Percentiles rank a stretch among this genome's conserved stretches.
Evolutionary conservation across 2,888 invertebrate species (phyloP).

Genomic region (Brachyptera risi): DNA sequence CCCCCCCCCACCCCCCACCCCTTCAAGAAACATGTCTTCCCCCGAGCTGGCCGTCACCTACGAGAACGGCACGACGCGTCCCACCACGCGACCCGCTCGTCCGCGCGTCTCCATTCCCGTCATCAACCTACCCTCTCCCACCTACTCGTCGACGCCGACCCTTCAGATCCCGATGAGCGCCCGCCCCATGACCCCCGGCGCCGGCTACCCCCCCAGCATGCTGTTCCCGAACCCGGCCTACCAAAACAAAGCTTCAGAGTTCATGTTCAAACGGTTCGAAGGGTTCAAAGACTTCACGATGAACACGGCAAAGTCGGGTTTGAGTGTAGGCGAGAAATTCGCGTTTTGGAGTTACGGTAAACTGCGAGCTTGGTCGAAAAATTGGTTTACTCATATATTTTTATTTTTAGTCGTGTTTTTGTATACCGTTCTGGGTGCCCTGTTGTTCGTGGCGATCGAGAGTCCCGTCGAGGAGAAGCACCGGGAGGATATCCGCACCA

Average conservation of each 20-base stretch:
- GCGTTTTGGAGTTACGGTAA: slow-evolving; percentile 67
- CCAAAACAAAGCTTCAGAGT: slow-evolving; percentile 66
- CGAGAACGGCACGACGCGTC: slow-evolving; percentile 1
- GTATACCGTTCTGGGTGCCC: slow-evolving; percentile 79
- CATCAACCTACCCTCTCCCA: slow-evolving; percentile 34
- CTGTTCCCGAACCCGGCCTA: slow-evolving; percentile 46
- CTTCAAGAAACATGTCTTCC: slow-evolving; percentile 31
- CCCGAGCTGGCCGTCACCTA: slow-evolving; percentile 22
- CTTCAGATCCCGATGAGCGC: slow-evolving; percentile 38
- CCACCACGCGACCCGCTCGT: slow-evolving; percentile 22
- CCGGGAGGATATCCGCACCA: slow-evolving; percentile 26
- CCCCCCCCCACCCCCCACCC: too few relatives aligned
- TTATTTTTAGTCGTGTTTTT: slow-evolving; percentile 69
- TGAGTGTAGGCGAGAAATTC: slow-evolving; percentile 78
- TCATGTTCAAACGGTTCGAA: slow-evolving; percentile 74
- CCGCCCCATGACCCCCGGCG: slow-evolving; percentile 44
- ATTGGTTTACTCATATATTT: slow-evolving; percentile 88
- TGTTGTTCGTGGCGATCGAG: slow-evolving; percentile 74
- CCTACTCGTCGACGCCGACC: slow-evolving; percentile 22
- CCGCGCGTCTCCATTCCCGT: slow-evolving; percentile 28
- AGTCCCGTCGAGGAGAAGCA: slow-evolving; percentile 49
- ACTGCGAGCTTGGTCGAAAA: slow-evolving; percentile 67
- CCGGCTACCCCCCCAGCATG: slow-evolving; percentile 30
- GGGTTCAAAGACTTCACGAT: slow-evolving; percentile 71
- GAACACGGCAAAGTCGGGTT: slow-evolving; percentile 67